These are phyloP conservation scores for Lophotriccus pileatus DNA, from an alignment of 2,797 vertebrate species.

Conservation along the genomic window DNA sequence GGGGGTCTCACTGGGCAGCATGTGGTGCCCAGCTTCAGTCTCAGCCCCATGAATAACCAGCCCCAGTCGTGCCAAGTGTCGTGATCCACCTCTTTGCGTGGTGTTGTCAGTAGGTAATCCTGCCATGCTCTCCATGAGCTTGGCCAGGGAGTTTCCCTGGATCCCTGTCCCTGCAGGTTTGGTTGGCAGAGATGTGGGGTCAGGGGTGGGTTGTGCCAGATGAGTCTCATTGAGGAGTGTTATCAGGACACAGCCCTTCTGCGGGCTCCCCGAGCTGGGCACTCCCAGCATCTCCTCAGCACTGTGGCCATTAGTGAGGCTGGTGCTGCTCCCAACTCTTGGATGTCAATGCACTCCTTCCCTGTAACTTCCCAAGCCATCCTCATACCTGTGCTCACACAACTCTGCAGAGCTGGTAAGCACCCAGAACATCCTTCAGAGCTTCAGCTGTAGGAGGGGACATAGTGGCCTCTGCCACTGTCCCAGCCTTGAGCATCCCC, in stretches of 20 bases:
- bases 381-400: fast-evolving
- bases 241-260: not conserved
- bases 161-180: not conserved
- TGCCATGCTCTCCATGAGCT: not conserved
- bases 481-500: not conserved
- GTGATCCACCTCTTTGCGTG: fast-evolving
- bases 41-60: not conserved
- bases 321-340: not conserved
- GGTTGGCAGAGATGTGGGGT: not conserved
- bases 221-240: fast-evolving
- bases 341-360: fast-evolving
- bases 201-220: too few relatives aligned
- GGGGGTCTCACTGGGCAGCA: fast-evolving
- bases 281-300: not conserved
- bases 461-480: fast-evolving
- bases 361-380: not conserved
- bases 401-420: fast-evolving
- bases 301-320: fast-evolving
- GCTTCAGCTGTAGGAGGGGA: not conserved
- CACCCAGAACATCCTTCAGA: not conserved
- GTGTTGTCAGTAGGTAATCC: not conserved
- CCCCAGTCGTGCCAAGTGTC: fast-evolving
- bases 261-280: fast-evolving
- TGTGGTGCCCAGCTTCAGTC: not conserved
- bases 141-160: not conserved